phyloP scores from a whole-genome alignment of 2,113 vertebrate genomes.

The Urocynchramus pylzowi region DNA sequence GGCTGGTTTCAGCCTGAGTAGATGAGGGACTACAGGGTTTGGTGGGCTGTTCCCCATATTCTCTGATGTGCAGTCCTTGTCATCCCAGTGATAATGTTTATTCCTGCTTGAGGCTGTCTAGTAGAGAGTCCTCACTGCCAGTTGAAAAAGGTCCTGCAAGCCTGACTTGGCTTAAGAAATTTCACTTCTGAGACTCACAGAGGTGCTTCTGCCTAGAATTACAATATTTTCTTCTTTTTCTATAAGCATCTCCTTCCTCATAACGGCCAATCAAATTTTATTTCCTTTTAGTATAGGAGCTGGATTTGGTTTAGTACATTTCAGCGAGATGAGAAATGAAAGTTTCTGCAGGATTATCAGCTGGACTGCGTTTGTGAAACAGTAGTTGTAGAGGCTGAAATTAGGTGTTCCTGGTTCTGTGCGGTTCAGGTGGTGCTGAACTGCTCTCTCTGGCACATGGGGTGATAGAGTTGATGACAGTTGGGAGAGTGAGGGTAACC shows the following conservation, averaged over 20 bases:
- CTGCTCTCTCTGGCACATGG: neutral
- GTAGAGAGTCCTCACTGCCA: neutral
- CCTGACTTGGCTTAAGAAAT: neutral
- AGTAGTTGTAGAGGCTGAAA: neutral
- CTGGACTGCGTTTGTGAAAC: conserved; percentile 17
- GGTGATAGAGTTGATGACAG: neutral
- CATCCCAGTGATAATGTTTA: neutral
- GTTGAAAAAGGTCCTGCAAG: neutral
- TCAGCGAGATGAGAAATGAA: conserved; percentile 32
- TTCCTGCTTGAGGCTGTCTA: neutral
- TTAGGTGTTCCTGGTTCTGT: neutral
- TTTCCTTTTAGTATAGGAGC: conserved; percentile 55
- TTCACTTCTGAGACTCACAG: conserved; percentile 24
- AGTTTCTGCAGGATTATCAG: conserved; percentile 25
- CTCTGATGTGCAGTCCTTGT: neutral
- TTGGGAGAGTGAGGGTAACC: neutral
- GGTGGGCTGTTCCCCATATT: neutral
- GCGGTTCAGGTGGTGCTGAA: conserved; percentile 12
- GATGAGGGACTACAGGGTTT: neutral
- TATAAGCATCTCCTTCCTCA: conserved; percentile 42
- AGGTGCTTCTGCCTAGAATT: conserved; percentile 32
- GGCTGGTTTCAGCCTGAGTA: neutral
- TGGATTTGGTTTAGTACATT: conserved; percentile 41
- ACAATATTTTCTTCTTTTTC: conserved; percentile 27
- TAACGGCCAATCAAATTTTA: conserved; percentile 54